These are phyloP conservation scores for Brachionus rotundiformis DNA, from an alignment of 1,140 invertebrate species.

Conservation along the genomic window DNA sequence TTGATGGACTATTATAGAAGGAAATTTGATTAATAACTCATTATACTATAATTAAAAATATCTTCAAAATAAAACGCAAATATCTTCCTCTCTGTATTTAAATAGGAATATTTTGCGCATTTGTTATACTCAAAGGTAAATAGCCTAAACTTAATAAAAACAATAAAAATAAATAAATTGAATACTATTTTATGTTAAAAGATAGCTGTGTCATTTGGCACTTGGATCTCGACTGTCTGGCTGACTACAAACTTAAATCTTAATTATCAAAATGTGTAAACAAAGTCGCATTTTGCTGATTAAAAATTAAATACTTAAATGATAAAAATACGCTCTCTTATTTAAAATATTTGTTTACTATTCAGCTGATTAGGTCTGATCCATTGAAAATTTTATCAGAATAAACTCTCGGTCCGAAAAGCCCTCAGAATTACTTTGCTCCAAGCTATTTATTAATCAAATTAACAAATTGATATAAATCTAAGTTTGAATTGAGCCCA, in stretches of 20 bases:
- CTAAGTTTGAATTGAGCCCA: background rate
- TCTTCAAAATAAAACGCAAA: too few species aligned
- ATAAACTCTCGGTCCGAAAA: background rate
- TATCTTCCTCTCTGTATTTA: background rate
- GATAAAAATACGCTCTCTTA: background rate
- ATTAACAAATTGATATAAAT: conserved; percentile 3
- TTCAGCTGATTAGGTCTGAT: conserved; percentile 12
- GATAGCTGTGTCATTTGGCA: background rate
- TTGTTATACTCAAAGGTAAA: background rate
- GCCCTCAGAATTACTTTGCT: background rate
- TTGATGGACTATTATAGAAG: background rate
- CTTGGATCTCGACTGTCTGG: background rate
- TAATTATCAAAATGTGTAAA: background rate
- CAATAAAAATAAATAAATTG: too few species aligned
- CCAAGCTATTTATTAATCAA: background rate
- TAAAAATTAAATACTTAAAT: conserved; percentile 5
- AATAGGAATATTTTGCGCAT: background rate
- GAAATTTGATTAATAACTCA: background rate
- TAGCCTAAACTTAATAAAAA: background rate
- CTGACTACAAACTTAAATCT: background rate
- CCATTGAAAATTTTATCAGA: background rate
- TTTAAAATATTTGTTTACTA: background rate
- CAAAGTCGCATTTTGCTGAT: background rate
- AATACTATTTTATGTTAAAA: too few species aligned
- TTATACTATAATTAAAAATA: background rate